Conservation (phyloP, 2,797 vertebrate genomes). For the Diceros bicornis region DNA sequence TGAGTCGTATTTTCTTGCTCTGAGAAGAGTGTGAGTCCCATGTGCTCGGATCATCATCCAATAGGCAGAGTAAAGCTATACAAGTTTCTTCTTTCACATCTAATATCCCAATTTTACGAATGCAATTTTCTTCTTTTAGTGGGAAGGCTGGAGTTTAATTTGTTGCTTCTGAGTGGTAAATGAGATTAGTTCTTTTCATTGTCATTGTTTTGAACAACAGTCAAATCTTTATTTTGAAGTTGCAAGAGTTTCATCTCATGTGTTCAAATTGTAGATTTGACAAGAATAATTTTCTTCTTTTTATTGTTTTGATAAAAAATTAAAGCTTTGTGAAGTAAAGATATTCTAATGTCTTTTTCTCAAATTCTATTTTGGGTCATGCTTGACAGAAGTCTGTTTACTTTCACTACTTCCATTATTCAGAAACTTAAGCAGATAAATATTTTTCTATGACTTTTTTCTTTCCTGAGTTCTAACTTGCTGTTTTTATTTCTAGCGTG, state of each 20-base stretch:
- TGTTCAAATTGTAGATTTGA: not conserved
- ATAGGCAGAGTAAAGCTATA: not conserved
- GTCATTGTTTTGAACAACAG: not conserved
- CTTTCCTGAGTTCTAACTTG: not conserved
- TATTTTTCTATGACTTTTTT: not conserved
- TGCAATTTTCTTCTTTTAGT: not conserved
- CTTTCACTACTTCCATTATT: not conserved
- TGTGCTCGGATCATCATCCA: not conserved
- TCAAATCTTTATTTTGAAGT: not conserved
- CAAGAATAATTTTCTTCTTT: conserved; percentile 33
- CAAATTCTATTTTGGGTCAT: conserved; percentile 10
- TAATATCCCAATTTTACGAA: not conserved
- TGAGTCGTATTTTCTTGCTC: not conserved
- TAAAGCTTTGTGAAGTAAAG: not conserved
- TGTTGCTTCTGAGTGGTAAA: not conserved
- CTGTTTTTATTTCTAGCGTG: not conserved
- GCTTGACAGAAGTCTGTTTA: not conserved
- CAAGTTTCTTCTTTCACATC: not conserved
- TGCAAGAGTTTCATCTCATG: not conserved
- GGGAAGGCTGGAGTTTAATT: not conserved
- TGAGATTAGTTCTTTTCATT: not conserved
- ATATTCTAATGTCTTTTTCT: not conserved
- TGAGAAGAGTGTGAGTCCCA: not conserved
- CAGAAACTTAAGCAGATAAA: not conserved
- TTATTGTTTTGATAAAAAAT: not conserved